Percentiles rank a stretch among this genome's conserved stretches.
phyloP scores from a whole-genome alignment of 2,113 vertebrate species.

The Cebidichthys violaceus region DNA sequence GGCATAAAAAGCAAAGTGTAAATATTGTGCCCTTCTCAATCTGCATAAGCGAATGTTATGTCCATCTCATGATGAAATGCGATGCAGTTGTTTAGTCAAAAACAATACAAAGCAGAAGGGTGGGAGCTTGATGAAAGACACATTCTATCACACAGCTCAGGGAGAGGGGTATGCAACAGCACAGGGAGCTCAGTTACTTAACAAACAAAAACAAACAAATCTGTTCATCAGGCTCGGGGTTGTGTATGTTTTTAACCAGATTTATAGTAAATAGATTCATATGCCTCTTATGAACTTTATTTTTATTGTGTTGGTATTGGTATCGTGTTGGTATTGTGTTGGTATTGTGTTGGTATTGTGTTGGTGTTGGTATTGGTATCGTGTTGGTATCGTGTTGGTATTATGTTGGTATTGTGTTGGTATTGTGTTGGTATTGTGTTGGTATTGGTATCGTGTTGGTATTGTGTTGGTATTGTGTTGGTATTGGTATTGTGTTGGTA shows the following conservation, averaged over 20 bases:
- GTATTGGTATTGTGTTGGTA: no score
- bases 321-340: background rate
- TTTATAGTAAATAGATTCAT: conserved; percentile 8
- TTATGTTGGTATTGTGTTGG: no score
- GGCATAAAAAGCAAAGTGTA: background rate
- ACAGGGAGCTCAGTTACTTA: conserved; percentile 1
- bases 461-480: background rate
- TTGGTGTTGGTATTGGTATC: no score
- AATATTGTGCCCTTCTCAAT: background rate
- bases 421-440: no score
- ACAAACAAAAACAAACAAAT: background rate
- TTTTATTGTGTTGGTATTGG: background rate
- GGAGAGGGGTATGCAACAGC: background rate
- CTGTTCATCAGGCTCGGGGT: background rate
- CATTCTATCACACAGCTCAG: conserved; percentile 22
- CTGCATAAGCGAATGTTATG: no score
- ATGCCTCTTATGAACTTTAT: background rate
- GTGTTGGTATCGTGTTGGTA: no score
- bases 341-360: no score
- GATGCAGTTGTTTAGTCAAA: conserved; percentile 27
- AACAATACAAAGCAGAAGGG: conserved; percentile 26
- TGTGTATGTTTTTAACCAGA: conserved; percentile 1
- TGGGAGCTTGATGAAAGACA: conserved; percentile 7
- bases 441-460: background rate
- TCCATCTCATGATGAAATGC: conserved; percentile 3